These are phyloP conservation scores for Meloidogyne hapla DNA, from an alignment of 1,140 invertebrate species.

Conservation along the genomic window DNA sequence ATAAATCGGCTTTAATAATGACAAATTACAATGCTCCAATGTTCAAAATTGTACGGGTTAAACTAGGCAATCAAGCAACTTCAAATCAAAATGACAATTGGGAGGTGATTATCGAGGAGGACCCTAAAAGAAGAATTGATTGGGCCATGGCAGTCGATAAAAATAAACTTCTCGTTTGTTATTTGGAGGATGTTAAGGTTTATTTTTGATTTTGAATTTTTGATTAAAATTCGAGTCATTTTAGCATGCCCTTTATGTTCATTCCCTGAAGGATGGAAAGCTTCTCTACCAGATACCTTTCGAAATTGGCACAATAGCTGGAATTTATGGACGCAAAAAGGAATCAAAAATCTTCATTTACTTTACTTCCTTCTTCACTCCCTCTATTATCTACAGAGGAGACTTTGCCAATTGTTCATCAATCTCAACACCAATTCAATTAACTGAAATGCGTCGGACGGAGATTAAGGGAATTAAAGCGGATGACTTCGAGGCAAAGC, in stretches of 20 bases:
- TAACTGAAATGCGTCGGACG: slow-evolving; percentile 79
- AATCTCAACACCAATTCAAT: slow-evolving; percentile 68
- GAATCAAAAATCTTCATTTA: slow-evolving; percentile 87
- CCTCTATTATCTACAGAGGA: slow-evolving; percentile 82
- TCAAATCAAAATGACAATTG: slow-evolving; percentile 71
- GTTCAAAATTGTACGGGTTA: slow-evolving; percentile 83
- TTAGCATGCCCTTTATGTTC: slow-evolving; percentile 80
- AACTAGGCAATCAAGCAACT: slow-evolving; percentile 70
- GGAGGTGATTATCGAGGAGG: slow-evolving; percentile 80
- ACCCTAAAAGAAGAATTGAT: slow-evolving; percentile 82
- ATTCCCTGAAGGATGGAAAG: slow-evolving; percentile 75
- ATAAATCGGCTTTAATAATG: slow-evolving; percentile 78
- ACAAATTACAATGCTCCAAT: slow-evolving; percentile 93
- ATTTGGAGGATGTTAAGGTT: slow-evolving; percentile 90
- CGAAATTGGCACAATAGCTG: slow-evolving; percentile 80
- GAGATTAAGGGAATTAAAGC: slow-evolving; percentile 76
- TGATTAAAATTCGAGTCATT: slow-evolving; percentile 5
- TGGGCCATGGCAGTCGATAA: slow-evolving; percentile 79
- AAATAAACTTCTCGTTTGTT: slow-evolving; percentile 82
- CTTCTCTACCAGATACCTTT: slow-evolving; percentile 68
- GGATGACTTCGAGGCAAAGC: slow-evolving; percentile 77
- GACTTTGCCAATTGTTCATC: slow-evolving; percentile 74
- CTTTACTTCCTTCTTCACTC: slow-evolving; percentile 88
- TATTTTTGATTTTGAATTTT: not conserved
- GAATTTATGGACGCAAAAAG: slow-evolving; percentile 80